Conservation (phyloP, 2,888 invertebrate species). For the Synanthedon myopaeformis region DNA sequence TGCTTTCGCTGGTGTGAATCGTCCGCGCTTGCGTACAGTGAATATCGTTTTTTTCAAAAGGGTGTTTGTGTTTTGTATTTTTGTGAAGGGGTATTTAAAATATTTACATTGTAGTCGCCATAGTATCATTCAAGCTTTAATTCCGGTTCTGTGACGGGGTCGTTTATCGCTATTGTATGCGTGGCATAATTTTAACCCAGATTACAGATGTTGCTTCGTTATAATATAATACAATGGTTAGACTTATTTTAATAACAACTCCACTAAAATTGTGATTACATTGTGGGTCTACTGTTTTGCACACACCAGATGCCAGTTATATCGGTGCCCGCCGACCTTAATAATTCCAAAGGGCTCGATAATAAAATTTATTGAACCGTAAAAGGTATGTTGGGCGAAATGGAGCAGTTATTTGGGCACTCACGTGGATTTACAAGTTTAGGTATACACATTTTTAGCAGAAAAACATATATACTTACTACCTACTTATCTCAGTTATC, state of each 20-base stretch:
- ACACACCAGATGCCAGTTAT: not conserved
- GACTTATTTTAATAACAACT: not conserved
- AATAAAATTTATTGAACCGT: conserved; percentile 1
- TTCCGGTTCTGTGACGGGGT: too few relatives aligned
- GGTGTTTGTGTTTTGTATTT: too few relatives aligned
- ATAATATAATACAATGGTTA: not conserved
- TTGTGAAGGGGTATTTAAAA: too few relatives aligned
- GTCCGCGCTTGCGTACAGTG: too few relatives aligned
- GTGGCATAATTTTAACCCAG: not conserved
- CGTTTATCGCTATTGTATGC: too few relatives aligned
- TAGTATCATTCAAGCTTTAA: too few relatives aligned
- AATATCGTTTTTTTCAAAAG: too few relatives aligned
- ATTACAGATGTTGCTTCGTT: not conserved
- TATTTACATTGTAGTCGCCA: too few relatives aligned
- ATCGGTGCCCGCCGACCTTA: not conserved
- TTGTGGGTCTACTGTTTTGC: not conserved
- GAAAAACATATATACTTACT: too few relatives aligned
- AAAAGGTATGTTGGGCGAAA: not conserved
- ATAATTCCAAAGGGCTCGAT: not conserved
- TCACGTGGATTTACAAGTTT: not conserved
- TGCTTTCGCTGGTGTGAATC: too few relatives aligned
- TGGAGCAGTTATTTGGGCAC: not conserved
- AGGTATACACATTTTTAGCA: too few relatives aligned
- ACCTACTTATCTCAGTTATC: too few relatives aligned
- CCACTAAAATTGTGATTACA: not conserved